These are phyloP conservation scores for Distichodus sexfasciatus DNA, from an alignment of 2,797 vertebrate genomes.

Conservation along the genomic window DNA sequence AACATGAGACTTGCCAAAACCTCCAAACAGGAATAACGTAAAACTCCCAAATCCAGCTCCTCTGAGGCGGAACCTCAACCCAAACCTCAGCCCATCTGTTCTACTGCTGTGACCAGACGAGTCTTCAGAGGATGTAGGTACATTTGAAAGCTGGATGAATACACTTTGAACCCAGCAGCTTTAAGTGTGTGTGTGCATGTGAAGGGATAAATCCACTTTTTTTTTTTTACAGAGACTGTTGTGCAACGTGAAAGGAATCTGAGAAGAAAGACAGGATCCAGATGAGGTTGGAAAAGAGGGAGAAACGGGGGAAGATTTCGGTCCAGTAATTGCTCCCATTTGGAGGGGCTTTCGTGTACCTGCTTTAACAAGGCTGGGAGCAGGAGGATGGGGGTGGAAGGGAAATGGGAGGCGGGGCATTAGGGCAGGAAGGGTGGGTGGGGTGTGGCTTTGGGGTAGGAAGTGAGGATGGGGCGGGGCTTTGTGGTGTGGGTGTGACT, in stretches of 20 bases:
- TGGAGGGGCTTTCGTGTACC: constrained; percentile 46
- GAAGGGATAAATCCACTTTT: background rate
- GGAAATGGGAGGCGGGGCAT: too few relatives aligned
- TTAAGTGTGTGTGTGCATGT: constrained; percentile 6
- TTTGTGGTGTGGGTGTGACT: too few relatives aligned
- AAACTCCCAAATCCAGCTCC: constrained; percentile 16
- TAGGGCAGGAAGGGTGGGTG: too few relatives aligned
- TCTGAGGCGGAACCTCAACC: constrained; percentile 51
- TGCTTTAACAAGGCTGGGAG: constrained; percentile 56
- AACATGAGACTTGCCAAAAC: constrained; percentile 9
- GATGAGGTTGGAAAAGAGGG: constrained; percentile 38
- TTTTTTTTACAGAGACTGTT: constrained; percentile 16
- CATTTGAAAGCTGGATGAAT: constrained; percentile 29
- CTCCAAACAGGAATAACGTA: constrained; percentile 50
- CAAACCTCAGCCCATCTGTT: constrained; percentile 32
- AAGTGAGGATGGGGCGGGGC: too few relatives aligned
- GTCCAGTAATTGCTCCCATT: constrained; percentile 48
- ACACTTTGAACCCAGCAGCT: constrained; percentile 34
- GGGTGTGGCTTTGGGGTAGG: too few relatives aligned
- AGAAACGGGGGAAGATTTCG: constrained; percentile 36
- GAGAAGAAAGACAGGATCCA: constrained; percentile 39
- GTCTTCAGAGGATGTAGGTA: constrained; percentile 18
- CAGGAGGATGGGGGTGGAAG: constrained; percentile 10
- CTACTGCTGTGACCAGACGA: background rate
- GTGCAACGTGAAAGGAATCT: constrained; percentile 31